Evolutionary conservation across 2,797 vertebrate species (phyloP), one percentile per base, ranked within the genome.

Genomic region (Esox masquinongy): DNA sequence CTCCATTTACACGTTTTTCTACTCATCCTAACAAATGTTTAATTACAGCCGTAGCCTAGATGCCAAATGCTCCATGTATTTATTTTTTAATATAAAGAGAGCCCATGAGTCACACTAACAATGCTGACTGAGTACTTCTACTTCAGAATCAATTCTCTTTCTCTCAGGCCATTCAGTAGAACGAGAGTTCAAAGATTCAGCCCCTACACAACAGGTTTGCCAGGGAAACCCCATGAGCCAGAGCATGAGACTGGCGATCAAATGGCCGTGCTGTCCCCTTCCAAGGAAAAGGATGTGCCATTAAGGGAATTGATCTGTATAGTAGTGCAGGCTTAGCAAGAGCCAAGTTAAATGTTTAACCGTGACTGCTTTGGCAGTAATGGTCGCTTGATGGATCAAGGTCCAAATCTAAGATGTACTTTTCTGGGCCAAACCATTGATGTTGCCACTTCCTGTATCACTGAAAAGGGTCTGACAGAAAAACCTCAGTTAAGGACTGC

Each of bases 381-480:
- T 24, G 43, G 36, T 39, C 16, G 39, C 14, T 22, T 50, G 39
- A 39, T 61, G 22, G n/a, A 61, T 61, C 59, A 11, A 61, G 59
- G 50, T 43, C n/a, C 43, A n/a, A 43, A 69, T 29, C 26, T 64
- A 64, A 15, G 26, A 36, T 5, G 2, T 69, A 47, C 6, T 7
- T 36, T 43, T 68, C 34, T 12, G 19, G 19, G 4, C 36, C 47
- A 24, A 47, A 68, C 39, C 6, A 36, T 66, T 66, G 68, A 69
- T 49, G 68, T 70, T 70, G 36, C 68, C 22, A 1, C 24, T 70
- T 70, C 39, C 68, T 70, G 68, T 70, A 22, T 70, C 36, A 70
- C 11, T 26, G 43, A 43, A 70, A 11, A 22, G 22, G 43, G 17
- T 34, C 29, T 66, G 29, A 66, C 29, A 29, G 63, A 14, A 66